A percentile compares a stretch with the other conserved stretches of the same genome.
These are phyloP conservation scores for Percina caprodes DNA, from an alignment of 2,113 vertebrate genomes.

Conservation along the genomic window DNA sequence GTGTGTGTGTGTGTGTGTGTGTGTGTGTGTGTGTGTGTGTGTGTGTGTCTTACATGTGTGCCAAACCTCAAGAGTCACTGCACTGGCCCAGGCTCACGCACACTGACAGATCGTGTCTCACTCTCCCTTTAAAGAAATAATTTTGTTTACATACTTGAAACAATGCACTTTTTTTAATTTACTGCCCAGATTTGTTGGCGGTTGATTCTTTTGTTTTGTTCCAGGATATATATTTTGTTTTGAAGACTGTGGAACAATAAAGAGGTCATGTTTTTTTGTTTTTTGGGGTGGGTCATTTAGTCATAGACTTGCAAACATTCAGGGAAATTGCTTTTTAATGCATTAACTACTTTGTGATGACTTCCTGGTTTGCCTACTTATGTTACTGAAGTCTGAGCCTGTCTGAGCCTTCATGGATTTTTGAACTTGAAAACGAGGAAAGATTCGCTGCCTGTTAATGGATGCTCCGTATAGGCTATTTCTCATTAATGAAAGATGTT, in stretches of 20 bases:
- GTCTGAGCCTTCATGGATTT: constrained; percentile 4
- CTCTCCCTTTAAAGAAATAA: constrained; percentile 70
- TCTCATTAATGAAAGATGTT: constrained; percentile 47
- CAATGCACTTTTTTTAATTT: constrained; percentile 81
- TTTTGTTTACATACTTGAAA: constrained; percentile 86
- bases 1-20: constrained; percentile 17
- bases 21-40: constrained; percentile 4
- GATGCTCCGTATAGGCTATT: constrained; percentile 61
- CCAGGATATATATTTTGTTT: constrained; percentile 52
- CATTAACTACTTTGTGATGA: constrained; percentile 29
- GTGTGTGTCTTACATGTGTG: constrained; percentile 52
- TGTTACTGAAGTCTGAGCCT: constrained; percentile 31
- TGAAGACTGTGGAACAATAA: constrained; percentile 55
- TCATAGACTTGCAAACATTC: constrained; percentile 69
- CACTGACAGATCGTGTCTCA: constrained; percentile 54
- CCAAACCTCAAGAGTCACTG: constrained; percentile 76
- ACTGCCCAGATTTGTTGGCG: constrained; percentile 45
- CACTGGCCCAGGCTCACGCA: constrained; percentile 61
- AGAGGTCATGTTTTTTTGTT: constrained; percentile 35
- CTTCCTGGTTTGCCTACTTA: constrained; percentile 33
- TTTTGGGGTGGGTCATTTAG: constrained; percentile 48
- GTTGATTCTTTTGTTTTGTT: constrained; percentile 48
- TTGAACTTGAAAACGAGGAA: constrained; percentile 31
- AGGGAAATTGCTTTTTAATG: constrained; percentile 72
- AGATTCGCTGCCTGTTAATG: constrained; percentile 8